These are phyloP conservation scores for Novumbra hubbsi DNA, from an alignment of 2,797 vertebrate genomes.

Conservation along the genomic window DNA sequence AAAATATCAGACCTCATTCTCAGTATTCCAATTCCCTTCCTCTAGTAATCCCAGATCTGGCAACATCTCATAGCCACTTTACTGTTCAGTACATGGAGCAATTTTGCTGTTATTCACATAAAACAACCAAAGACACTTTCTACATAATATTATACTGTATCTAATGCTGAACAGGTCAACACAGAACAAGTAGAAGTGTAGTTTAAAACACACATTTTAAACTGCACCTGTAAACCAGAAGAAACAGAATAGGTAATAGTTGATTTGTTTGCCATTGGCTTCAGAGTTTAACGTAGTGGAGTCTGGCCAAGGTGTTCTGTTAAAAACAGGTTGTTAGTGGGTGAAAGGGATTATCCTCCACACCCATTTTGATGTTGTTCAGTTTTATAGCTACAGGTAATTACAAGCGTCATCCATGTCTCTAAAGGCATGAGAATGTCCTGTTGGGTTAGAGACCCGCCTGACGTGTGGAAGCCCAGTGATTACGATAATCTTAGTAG, in stretches of 20 bases:
- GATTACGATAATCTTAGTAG: slow-evolving; percentile 69
- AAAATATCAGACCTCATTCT: slow-evolving; percentile 1
- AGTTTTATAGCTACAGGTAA: neutral
- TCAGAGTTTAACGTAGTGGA: neutral
- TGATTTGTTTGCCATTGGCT: neutral
- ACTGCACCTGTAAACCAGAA: neutral
- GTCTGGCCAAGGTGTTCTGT: neutral
- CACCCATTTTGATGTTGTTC: slow-evolving; percentile 20
- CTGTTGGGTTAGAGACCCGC: slow-evolving; percentile 10
- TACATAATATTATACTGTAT: neutral
- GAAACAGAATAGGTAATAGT: neutral
- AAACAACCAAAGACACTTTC: neutral
- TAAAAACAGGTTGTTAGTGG: slow-evolving; percentile 1
- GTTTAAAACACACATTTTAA: neutral
- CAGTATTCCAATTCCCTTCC: neutral
- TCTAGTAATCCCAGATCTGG: neutral
- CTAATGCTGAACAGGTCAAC: too few species aligned
- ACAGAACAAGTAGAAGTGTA: too few species aligned
- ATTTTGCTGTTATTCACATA: neutral
- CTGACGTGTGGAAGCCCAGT: slow-evolving; percentile 24
- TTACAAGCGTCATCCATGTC: neutral
- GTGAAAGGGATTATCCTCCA: slow-evolving; percentile 51
- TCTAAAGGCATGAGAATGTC: slow-evolving; percentile 35
- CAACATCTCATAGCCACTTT: neutral
- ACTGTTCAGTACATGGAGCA: neutral